Base-by-base conservation (phyloP, 2,888 invertebrate genomes). In the Colostygia pectinataria region DNA sequence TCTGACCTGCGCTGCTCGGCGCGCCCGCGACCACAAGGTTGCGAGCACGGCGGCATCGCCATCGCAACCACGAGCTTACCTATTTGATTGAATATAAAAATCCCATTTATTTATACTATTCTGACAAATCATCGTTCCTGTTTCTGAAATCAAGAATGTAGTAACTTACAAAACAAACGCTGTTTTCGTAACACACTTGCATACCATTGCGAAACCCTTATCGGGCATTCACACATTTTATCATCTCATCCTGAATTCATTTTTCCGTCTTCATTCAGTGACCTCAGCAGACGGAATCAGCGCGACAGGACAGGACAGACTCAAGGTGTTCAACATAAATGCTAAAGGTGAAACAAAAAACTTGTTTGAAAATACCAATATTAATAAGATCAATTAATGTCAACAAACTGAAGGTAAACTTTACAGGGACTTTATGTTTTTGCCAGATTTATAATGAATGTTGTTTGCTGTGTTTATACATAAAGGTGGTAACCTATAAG, bases 1-100 rank as follows among this genome's bases (percentile, higher is more conserved):
- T 90, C 85, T 88, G 87, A 88, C 88, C 87, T 87, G 87, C 80
- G 81, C 75, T 69, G 79, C 73, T 74, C 78, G 73, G 69, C 74
- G 76, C n/a, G n/a, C n/a, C n/a, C n/a, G n/a, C n/a, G n/a, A n/a
- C n/a, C n/a, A n/a, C 86, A 88, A 87, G 87, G 86, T 88, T 86
- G 84, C 79, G 74, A 73, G 68, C 71, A 37, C 65, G 63, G 58
- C 65, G 63, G 58, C 66, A 56, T 42, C 54, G 20, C 20, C 18
- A 13, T 6, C 31, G 42, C 46, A 23, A 40, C 54, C 41, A 31
- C 47, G 44, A 46, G 34, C 51, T n/a, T n/a, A n/a, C n/a, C n/a
- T n/a, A n/a, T n/a, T n/a, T n/a, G n/a, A n/a, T n/a, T n/a, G n/a
- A n/a, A n/a, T n/a, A n/a, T n/a, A n/a, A n/a, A n/a, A n/a, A n/a